Evolutionary conservation across 2,113 vertebrate species (phyloP).

Genomic region (Orthochromis malagaraziensis): DNA sequence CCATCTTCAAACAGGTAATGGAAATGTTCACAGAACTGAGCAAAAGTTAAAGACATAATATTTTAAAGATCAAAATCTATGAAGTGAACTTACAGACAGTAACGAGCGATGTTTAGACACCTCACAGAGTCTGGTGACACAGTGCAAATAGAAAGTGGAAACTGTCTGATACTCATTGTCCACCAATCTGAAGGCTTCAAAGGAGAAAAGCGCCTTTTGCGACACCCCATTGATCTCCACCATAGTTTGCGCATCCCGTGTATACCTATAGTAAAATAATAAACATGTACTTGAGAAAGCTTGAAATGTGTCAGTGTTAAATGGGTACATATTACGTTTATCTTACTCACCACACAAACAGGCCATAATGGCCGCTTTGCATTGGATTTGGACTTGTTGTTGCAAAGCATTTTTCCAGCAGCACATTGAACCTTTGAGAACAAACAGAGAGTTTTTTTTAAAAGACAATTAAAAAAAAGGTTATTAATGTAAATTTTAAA

Average conservation of each 20-base stretch:
- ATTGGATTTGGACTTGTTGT: conserved; percentile 41
- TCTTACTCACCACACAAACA: conserved; percentile 70
- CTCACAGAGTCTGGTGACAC: conserved; percentile 70
- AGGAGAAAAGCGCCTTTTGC: conserved; percentile 60
- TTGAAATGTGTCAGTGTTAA: neutral
- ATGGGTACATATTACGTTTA: neutral
- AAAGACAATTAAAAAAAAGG: fast-evolving
- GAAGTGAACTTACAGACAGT: conserved; percentile 46
- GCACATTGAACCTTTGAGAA: conserved; percentile 63
- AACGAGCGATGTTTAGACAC: conserved; percentile 7
- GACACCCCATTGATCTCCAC: conserved; percentile 44
- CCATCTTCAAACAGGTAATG: neutral
- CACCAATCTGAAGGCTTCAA: conserved; percentile 73
- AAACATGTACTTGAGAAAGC: neutral
- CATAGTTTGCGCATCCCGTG: conserved; percentile 53
- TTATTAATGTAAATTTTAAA: neutral
- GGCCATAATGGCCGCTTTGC: conserved; percentile 43
- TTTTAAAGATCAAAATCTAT: neutral
- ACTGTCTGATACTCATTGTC: conserved; percentile 52
- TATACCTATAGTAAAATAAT: neutral
- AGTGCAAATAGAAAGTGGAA: conserved; percentile 74
- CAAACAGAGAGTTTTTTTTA: neutral
- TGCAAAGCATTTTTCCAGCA: conserved; percentile 70
- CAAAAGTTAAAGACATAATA: neutral
- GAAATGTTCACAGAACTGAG: neutral